A percentile compares a stretch with the other conserved stretches of the same genome.
These are phyloP conservation scores for Philopedon plagiatum DNA, from an alignment of 2,888 invertebrate species.

Conservation along the genomic window DNA sequence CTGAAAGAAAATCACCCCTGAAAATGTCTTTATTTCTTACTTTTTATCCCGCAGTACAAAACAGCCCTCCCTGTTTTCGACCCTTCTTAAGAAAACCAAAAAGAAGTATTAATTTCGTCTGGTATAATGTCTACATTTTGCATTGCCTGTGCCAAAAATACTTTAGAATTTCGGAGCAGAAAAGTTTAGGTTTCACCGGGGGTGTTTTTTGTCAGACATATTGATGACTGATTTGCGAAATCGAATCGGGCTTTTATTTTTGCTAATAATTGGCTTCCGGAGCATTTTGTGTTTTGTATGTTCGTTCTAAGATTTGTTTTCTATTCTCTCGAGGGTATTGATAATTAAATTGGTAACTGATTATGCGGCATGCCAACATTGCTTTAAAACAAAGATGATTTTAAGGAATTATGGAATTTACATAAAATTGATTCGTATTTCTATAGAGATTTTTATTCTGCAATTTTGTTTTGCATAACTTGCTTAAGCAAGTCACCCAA, in stretches of 20 bases:
- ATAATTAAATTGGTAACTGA: no score
- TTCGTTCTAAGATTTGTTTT: no score
- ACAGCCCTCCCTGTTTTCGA: conserved; percentile 50
- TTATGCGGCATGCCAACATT: no score
- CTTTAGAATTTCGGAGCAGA: conserved; percentile 38
- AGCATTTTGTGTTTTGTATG: conserved; percentile 13
- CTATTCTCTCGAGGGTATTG: no score
- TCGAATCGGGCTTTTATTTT: conserved; percentile 45
- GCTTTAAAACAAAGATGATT: no score
- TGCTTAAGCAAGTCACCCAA: no score
- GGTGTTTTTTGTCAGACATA: conserved; percentile 29
- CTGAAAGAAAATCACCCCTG: conserved; percentile 44
- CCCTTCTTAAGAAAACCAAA: conserved; percentile 60
- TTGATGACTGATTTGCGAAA: conserved; percentile 44
- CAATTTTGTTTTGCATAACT: no score
- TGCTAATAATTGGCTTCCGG: conserved; percentile 44
- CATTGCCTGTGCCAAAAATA: conserved; percentile 34
- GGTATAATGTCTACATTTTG: conserved; percentile 64
- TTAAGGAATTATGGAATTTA: no score
- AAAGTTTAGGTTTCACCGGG: conserved; percentile 46
- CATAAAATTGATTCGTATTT: no score
- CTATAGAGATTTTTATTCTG: no score
- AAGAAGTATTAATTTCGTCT: conserved; percentile 66
- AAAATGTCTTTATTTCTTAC: conserved; percentile 46
- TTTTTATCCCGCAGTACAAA: conserved; percentile 45